These are phyloP conservation scores for Meandrina meandrites DNA, from an alignment of 92 coral and sea anemone genomes.

Conservation along the genomic window DNA sequence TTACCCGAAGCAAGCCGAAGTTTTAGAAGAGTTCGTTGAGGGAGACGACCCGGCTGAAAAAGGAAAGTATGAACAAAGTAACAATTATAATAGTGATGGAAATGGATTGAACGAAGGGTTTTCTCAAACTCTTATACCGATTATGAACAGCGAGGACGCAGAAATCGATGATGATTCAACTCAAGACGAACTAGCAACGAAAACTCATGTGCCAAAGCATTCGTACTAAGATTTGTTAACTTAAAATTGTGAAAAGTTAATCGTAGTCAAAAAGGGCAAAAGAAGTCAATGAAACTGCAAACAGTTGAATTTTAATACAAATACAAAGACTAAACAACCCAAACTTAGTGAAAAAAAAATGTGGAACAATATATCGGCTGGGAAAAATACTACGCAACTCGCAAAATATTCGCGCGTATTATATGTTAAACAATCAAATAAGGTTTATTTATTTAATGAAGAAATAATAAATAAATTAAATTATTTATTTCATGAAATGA, in stretches of 20 bases:
- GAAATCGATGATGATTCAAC: background rate
- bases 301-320: too few species aligned
- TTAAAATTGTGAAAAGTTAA: background rate
- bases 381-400: too few species aligned
- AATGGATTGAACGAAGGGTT: background rate
- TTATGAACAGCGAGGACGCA: constrained; percentile 6
- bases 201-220: background rate
- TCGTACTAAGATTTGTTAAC: background rate
- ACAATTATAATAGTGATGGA: background rate
- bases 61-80: background rate
- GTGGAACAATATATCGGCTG: too few species aligned
- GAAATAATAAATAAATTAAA: too few species aligned
- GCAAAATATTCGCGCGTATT: too few species aligned
- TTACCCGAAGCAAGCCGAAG: constrained; percentile 25
- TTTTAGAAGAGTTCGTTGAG: constrained; percentile 15
- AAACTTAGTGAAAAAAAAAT: too few species aligned
- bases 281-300: too few species aligned
- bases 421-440: too few species aligned
- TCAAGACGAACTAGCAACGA: background rate
- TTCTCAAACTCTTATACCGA: background rate
- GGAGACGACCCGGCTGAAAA: constrained; percentile 6
- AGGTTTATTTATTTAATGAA: too few species aligned
- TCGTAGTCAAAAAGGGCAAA: too few species aligned
- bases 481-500: too few species aligned
- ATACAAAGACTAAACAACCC: too few species aligned